Conservation (phyloP, 1,140 invertebrate genomes). For the Bombus breviceps region DNA sequence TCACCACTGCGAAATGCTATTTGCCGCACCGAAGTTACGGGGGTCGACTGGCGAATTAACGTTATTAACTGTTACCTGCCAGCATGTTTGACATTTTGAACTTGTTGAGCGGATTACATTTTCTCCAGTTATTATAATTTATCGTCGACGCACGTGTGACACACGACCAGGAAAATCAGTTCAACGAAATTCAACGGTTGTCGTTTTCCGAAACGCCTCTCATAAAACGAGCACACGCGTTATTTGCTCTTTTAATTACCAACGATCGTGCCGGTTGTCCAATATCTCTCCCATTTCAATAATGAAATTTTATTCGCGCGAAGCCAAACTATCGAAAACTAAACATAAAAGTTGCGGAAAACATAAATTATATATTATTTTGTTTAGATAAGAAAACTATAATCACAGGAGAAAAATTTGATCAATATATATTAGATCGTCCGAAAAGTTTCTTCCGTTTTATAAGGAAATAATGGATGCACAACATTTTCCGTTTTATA, state of each 20-base stretch:
- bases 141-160: slow-evolving; percentile 21
- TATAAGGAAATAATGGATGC: no score
- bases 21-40: not conserved
- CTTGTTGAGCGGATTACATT: slow-evolving; percentile 39
- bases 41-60: slow-evolving; percentile 46
- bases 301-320: not conserved
- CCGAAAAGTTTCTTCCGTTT: no score
- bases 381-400: not conserved
- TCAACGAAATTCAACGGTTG: not conserved
- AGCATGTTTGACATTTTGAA: slow-evolving; percentile 55
- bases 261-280: not conserved
- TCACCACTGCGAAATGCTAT: slow-evolving; percentile 55
- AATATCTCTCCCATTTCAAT: not conserved
- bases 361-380: not conserved
- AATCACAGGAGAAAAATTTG: not conserved
- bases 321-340: not conserved
- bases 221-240: no score
- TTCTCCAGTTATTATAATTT: slow-evolving; percentile 41
- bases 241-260: no score
- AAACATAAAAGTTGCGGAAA: not conserved
- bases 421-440: not conserved
- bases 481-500: no score
- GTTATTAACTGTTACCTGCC: slow-evolving; percentile 59
- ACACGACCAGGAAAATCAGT: not conserved
- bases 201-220: not conserved